Evolutionary conservation across 2,113 vertebrate species (phyloP).

Genomic region (Bos javanicus): DNA sequence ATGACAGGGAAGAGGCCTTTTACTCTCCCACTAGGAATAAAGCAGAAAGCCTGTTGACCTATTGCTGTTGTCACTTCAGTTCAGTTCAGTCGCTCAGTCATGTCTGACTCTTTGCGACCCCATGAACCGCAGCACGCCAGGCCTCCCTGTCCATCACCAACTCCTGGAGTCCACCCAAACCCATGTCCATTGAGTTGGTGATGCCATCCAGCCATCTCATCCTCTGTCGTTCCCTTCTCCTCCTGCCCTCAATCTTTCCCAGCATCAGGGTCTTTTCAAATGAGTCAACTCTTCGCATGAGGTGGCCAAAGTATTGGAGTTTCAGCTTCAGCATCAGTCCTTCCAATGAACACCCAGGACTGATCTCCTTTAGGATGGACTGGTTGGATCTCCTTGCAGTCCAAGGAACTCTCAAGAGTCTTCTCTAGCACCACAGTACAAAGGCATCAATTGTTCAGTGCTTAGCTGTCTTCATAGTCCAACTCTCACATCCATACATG

Average conservation of each 20-base stretch:
- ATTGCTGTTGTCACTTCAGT: neutral
- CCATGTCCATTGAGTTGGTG: neutral
- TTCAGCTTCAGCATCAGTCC: neutral
- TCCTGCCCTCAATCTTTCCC: neutral
- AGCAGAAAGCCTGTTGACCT: neutral
- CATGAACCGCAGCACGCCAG: neutral
- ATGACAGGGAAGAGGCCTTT: neutral
- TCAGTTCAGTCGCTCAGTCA: neutral
- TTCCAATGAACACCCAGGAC: neutral
- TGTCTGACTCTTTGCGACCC: neutral
- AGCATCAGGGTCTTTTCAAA: neutral
- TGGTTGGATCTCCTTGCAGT: neutral
- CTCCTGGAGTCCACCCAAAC: rapidly evolving
- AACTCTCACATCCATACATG: neutral
- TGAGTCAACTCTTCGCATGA: neutral
- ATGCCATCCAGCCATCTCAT: neutral
- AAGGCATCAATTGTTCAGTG: neutral
- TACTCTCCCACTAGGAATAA: neutral
- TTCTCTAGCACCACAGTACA: neutral
- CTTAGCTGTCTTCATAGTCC: neutral
- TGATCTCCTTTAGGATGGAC: neutral
- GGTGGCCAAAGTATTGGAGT: neutral
- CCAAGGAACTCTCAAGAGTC: neutral
- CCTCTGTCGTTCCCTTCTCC: rapidly evolving
- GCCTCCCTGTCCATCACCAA: neutral